Conservation (phyloP, 2,113 vertebrate species). For the Phylloscopus trochilus region DNA sequence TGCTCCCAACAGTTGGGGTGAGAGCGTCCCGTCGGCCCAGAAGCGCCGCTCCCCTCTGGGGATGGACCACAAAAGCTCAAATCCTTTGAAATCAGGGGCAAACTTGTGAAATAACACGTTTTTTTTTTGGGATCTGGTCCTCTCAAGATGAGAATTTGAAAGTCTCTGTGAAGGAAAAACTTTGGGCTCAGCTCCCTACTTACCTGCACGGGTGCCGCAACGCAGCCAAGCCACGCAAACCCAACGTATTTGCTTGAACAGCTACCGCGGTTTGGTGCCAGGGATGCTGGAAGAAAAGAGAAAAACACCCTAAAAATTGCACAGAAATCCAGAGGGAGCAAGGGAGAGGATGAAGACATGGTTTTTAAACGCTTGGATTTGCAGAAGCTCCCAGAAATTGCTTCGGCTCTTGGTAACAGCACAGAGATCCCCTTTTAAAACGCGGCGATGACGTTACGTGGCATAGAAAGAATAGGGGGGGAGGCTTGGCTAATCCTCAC, state of each 20-base stretch:
- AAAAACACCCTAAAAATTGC: conserved; percentile 23
- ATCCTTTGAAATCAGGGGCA: background rate
- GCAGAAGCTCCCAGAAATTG: background rate
- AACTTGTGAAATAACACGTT: background rate
- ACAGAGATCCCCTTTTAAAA: background rate
- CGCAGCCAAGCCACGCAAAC: conserved; percentile 31
- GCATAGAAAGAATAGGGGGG: background rate
- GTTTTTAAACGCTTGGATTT: background rate
- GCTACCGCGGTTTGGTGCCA: background rate
- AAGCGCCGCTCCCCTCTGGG: fast-evolving
- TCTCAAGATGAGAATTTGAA: background rate
- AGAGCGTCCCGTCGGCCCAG: background rate
- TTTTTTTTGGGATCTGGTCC: background rate
- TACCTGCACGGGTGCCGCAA: background rate
- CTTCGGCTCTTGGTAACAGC: background rate
- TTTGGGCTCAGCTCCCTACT: conserved; percentile 10
- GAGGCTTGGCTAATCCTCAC: conserved; percentile 26
- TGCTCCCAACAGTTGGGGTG: fast-evolving
- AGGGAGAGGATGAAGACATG: background rate
- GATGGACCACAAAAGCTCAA: background rate
- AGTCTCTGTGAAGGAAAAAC: background rate
- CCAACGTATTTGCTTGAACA: background rate
- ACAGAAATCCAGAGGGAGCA: background rate
- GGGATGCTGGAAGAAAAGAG: conserved; percentile 28
- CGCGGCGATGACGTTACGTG: fast-evolving